These are phyloP conservation scores for Onychostruthus taczanowskii DNA, from an alignment of 2,113 vertebrate species.

Conservation along the genomic window DNA sequence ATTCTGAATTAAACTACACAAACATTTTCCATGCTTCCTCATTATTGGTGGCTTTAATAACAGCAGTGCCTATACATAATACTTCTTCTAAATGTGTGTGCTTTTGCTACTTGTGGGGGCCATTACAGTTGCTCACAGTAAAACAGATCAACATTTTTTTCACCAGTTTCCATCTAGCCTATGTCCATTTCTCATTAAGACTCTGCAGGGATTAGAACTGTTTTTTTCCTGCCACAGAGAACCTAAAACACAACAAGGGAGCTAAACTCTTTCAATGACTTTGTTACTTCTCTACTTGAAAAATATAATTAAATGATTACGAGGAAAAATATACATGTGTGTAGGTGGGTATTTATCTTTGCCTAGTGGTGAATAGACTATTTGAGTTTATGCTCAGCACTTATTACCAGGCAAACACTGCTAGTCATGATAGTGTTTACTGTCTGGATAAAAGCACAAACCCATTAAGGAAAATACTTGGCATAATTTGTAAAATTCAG, in stretches of 20 bases:
- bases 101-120: neutral
- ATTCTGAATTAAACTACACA: neutral
- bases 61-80: neutral
- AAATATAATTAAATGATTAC: neutral
- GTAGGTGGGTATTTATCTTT: neutral
- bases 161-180: neutral
- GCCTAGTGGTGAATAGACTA: neutral
- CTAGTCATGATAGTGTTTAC: neutral
- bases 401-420: neutral
- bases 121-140: neutral
- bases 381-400: neutral
- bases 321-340: neutral
- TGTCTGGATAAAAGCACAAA: neutral
- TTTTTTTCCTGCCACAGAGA: neutral
- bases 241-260: neutral
- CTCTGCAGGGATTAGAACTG: neutral
- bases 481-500: neutral
- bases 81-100: neutral
- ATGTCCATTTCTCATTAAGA: neutral
- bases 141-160: neutral
- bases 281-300: neutral
- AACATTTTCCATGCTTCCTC: neutral
- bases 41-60: slow-evolving; percentile 14
- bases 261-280: neutral
- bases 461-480: neutral